Conservation (phyloP, 2,113 vertebrate genomes). For the Anguilla rostrata region DNA sequence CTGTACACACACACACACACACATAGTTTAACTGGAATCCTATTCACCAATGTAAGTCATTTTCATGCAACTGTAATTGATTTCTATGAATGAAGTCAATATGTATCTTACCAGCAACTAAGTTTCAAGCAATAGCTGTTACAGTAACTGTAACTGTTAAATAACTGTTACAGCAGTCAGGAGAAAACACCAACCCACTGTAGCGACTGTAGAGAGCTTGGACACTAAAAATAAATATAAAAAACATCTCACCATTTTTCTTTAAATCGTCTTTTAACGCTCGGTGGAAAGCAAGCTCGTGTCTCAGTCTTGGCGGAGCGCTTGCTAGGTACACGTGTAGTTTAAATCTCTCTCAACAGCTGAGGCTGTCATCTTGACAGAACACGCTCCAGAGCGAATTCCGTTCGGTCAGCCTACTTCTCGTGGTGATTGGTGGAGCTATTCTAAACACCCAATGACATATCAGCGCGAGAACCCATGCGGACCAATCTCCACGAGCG, state of each 20-base stretch:
- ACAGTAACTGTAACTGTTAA: no score
- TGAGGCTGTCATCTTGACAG: slow-evolving; percentile 16
- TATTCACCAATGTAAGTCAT: background rate
- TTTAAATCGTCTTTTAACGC: background rate
- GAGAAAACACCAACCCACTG: background rate
- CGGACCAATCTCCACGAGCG: slow-evolving; percentile 5
- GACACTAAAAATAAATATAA: background rate
- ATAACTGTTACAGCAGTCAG: background rate
- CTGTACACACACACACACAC: background rate
- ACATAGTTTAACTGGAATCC: background rate
- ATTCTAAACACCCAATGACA: background rate
- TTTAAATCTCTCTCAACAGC: slow-evolving; percentile 6
- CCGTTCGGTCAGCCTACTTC: background rate
- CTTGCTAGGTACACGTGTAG: background rate
- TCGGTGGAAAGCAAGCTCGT: background rate
- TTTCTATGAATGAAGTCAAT: no score
- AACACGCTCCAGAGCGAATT: slow-evolving; percentile 15
- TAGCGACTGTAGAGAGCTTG: background rate
- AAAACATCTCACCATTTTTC: slow-evolving; percentile 20
- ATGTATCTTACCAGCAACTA: no score
- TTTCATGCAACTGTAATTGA: background rate
- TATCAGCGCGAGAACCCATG: background rate
- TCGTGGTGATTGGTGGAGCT: slow-evolving; percentile 10
- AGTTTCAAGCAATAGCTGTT: no score
- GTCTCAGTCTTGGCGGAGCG: background rate